Evolutionary conservation across 1,140 invertebrate genomes (phyloP), one percentile per base, ranked within the genome.

Genomic region (Polypedilum pembai): DNA sequence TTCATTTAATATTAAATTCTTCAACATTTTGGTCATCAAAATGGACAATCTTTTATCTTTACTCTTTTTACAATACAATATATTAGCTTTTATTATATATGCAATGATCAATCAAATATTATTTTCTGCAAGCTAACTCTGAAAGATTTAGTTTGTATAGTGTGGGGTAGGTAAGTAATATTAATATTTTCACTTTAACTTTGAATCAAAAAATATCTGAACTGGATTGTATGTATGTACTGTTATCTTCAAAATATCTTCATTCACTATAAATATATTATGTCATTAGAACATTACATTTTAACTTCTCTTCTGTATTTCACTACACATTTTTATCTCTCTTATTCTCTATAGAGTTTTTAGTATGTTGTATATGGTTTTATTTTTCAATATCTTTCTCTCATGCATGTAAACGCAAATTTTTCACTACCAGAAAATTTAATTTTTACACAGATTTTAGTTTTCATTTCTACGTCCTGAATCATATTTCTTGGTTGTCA

Each of bases 121-220:
- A 56, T 56, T 56, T n/a, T 56, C 4, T 56, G 45, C 45, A 56
- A 56, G 45, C 45, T 56, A 15, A 56, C 3, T 56, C 45, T 12
- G 45, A n/a, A 12, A n/a, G 10, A n/a, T 15, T 10, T 56, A 15
- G 8, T 56, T 12, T 56, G 12, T 15, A 56, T 15, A 56, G 12
- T 33, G 24, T 33, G 24, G 24, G 24, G 24, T 33, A 33, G 45
- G n/a, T 56, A 15, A 56, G 12, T 12, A 15, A 4, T 56, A 56
- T 1, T 56, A 15, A 12, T 56, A 56, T 56, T n/a, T 56, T 56
- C 24, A 33, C 24, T 56, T 56, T 56, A 56, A 56, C 12, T 56
- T 33, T 56, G 45, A 56, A 56, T 56, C 45, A 56, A 56, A 56
- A 56, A 56, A 56, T 56, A 56, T 56, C 12, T 56, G 45, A 56